Evolutionary conservation across 2,113 vertebrate genomes (phyloP), one percentile per base, ranked within the genome.

Genomic region (Antechinus flavipes): DNA sequence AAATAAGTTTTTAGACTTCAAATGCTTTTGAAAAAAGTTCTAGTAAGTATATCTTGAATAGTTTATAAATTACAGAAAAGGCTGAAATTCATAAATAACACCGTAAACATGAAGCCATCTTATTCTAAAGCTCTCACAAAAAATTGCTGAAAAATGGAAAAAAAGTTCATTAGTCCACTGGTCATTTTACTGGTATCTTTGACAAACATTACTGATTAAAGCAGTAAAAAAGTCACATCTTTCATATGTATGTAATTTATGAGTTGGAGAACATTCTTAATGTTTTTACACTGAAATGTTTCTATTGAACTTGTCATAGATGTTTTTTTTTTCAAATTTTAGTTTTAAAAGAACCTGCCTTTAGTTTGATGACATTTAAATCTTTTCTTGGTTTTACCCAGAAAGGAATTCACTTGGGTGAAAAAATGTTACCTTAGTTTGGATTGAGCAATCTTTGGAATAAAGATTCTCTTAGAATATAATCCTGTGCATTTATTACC

Each of bases 1-100:
- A 96, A 95, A 49, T 2, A 68, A 35, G 12, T 0, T 50, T 95
- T 97, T 95, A 54, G 95, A 94, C 93, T 98, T 89, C 49, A 97
- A 46, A 52, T 22, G 53, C 3, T 95, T 19, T 61, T 24, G 10
- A 92, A 52, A 8, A 56, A 91, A 90, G 9, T 24, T 46, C 76
- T 9, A 53, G 27, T 22, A 91, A 2, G 7, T 9, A 23, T 42
- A 84, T 84, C 16, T 42, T 84, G n/a, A 84, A 84, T 42, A 84
- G 16, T 91, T 95, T 47, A 16, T 25, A 95, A 68, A 76, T 42
- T 84, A 84, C 1, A 84, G 16, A 42, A 10, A 42, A 35, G 12
- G 11, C 19, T 42, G 5, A 22, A 42, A 84, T 42, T 84, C n/a
- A 84, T n/a, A 84, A 42, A 84, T 2, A 84, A 19, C 16, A 42